phyloP scores from a whole-genome alignment of 1,140 invertebrate species.

The Neotoxoptera formosana region DNA sequence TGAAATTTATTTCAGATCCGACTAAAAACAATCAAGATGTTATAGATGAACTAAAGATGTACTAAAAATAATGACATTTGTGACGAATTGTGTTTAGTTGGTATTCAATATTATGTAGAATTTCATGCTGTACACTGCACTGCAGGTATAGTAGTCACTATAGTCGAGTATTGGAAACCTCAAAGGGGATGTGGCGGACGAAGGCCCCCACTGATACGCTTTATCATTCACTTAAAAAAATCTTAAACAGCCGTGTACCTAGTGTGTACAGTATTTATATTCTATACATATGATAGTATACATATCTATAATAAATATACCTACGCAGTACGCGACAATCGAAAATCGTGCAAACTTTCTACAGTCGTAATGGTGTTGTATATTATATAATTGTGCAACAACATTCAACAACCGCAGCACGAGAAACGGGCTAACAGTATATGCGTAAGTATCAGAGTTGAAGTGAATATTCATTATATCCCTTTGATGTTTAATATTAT shows the following conservation, averaged over 20 bases:
- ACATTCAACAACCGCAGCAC: background rate
- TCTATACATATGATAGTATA: background rate
- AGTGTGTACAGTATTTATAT: background rate
- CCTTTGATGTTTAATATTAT: background rate
- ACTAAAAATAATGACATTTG: background rate
- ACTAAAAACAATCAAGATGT: background rate
- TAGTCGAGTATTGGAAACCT: background rate
- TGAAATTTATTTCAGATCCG: background rate
- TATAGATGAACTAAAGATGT: too few species aligned
- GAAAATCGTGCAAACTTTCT: background rate
- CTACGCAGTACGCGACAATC: background rate
- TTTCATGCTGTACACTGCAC: too few species aligned
- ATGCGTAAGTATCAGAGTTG: background rate
- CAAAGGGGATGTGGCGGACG: background rate
- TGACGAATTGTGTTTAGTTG: background rate
- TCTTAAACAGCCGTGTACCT: background rate
- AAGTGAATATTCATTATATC: background rate
- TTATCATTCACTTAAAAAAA: background rate
- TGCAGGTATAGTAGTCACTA: background rate
- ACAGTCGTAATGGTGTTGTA: background rate
- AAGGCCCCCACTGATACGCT: background rate
- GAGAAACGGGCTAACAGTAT: too few species aligned
- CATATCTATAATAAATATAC: background rate
- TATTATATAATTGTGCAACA: background rate
- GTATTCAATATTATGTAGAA: background rate